Percentiles rank a stretch among this genome's conserved stretches.
Evolutionary conservation across 2,888 invertebrate genomes (phyloP).

Genomic region (Campoplex nolae): DNA sequence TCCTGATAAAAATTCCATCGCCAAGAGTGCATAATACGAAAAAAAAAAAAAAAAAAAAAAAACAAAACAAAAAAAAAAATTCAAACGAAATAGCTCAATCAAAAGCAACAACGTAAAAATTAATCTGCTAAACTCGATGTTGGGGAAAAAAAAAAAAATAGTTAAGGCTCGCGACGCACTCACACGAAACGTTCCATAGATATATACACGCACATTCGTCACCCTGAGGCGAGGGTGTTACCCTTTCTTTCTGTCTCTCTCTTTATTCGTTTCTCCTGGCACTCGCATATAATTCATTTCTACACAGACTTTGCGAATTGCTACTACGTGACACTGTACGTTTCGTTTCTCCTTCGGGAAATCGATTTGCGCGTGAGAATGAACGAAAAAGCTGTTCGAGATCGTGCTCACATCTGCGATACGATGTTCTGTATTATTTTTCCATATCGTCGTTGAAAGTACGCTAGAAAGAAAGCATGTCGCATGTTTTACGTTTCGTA

Average conservation of each 20-base stretch:
- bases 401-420: background rate
- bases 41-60: no score
- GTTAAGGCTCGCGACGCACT: background rate
- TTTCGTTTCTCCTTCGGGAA: slow-evolving; percentile 48
- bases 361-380: slow-evolving; percentile 51
- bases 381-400: slow-evolving; percentile 24
- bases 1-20: background rate
- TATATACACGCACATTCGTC: slow-evolving; percentile 18
- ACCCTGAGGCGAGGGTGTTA: slow-evolving; percentile 61
- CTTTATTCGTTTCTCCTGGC: slow-evolving; percentile 33
- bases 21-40: background rate
- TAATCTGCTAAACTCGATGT: background rate
- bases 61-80: background rate
- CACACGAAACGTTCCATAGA: background rate
- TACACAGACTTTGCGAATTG: slow-evolving; percentile 60
- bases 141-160: background rate
- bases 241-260: slow-evolving; percentile 16
- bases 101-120: background rate
- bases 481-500: background rate
- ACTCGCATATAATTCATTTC: slow-evolving; percentile 66
- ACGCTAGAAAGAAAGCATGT: background rate
- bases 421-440: background rate
- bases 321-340: slow-evolving; percentile 62
- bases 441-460: background rate
- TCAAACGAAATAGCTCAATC: background rate